Evolutionary conservation across 2,888 invertebrate genomes (phyloP).

Genomic region (Amphimallon solstitiale): DNA sequence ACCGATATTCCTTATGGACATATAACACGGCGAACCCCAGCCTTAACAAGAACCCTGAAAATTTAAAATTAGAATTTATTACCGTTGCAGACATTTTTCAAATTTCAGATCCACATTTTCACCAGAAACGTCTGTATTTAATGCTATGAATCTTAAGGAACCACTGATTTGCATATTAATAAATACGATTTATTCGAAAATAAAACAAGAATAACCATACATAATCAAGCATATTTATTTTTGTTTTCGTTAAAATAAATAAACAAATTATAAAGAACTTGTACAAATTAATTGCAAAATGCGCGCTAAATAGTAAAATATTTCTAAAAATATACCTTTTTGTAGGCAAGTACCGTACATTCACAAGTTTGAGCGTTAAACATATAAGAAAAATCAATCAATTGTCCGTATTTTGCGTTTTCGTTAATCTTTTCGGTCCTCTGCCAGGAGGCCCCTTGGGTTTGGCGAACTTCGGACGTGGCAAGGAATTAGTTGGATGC

Average conservation of each 20-base stretch:
- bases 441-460: conserved; percentile 96
- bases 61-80: no score
- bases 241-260: conserved; percentile 22
- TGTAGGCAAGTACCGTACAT: conserved; percentile 33
- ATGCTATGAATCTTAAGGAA: no score
- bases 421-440: conserved; percentile 90
- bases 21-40: no score
- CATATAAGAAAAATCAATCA: conserved; percentile 14
- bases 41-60: no score
- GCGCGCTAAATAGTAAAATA: conserved; percentile 23
- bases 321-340: conserved; percentile 33
- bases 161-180: no score
- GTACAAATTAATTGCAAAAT: conserved; percentile 24
- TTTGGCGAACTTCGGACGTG: conserved; percentile 92
- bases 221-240: conserved; percentile 20
- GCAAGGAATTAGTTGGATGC: conserved; percentile 90
- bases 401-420: conserved; percentile 64
- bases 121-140: no score
- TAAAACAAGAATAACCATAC: conserved; percentile 10
- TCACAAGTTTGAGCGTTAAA: conserved; percentile 32
- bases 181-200: neutral
- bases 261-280: conserved; percentile 47
- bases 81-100: no score
- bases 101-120: no score
- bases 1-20: no score